Evolutionary conservation across 2,888 invertebrate genomes (phyloP).

Genomic region (Scotopteryx bipunctaria): DNA sequence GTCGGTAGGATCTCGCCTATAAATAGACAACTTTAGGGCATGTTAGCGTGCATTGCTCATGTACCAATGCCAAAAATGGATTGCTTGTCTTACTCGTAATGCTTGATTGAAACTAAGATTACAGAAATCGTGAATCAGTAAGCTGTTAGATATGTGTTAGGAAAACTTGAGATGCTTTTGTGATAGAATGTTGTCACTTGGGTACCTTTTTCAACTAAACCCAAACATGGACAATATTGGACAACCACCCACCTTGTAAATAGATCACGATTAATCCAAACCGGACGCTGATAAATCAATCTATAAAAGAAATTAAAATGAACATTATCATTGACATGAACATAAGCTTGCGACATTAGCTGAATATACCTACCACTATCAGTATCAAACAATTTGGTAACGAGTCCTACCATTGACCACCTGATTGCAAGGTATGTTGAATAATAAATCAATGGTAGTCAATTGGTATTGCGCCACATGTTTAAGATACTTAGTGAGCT

Average conservation of each 20-base stretch:
- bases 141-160: too few relatives aligned
- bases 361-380: conserved; percentile 1
- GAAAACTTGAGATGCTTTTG: conserved; percentile 1
- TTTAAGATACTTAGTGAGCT: conserved; percentile 15
- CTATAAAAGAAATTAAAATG: background rate
- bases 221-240: background rate
- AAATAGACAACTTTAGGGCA: conserved; percentile 2
- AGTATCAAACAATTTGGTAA: conserved; percentile 10
- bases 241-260: background rate
- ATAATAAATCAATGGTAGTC: conserved; percentile 27
- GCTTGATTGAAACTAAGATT: conserved; percentile 31
- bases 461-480: conserved; percentile 24
- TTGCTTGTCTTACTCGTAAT: conserved; percentile 18
- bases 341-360: conserved; percentile 21
- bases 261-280: background rate
- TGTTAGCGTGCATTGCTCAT: conserved; percentile 14
- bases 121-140: conserved; percentile 33
- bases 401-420: conserved; percentile 27
- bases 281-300: conserved; percentile 7
- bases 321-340: conserved; percentile 1
- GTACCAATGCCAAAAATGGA: conserved; percentile 28
- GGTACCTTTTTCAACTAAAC: too few relatives aligned
- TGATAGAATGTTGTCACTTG: too few relatives aligned
- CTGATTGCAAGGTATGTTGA: conserved; percentile 26
- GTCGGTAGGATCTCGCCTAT: background rate